Evolutionary conservation across 2,113 vertebrate genomes (phyloP), one percentile per base, ranked within the genome.

Genomic region (Tetrao urogallus): DNA sequence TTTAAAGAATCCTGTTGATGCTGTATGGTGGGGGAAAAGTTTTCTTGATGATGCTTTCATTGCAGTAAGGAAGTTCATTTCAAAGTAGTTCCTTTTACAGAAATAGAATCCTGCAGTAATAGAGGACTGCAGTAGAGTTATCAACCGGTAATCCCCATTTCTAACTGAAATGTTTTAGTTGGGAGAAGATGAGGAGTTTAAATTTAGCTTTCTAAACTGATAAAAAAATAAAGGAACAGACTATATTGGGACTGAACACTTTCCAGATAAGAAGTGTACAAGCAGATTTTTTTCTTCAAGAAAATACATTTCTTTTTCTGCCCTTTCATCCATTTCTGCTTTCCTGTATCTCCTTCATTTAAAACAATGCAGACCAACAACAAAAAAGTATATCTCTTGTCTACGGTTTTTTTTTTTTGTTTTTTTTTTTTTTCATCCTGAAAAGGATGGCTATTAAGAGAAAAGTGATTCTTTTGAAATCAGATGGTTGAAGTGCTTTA

Each of bases 161-260:
- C 47, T 72, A 69, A 80, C 3, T n/a, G 82, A 48, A 63, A 30
- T 76, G 60, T 7, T 95, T 91, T 76, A 81, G 40, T 76, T 75
- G 58, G 82, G 72, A 95, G 88, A 83, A 96, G 43, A 21, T 43
- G n/a, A 70, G 64, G 82, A 97, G 95, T 66, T 94, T 76, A 96
- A 93, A 75, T 82, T 76, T 92, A 63, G 73, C 30, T 88, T 96
- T 92, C 61, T 93, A 85, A 84, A 84, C 81, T 95, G 61, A 58
- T 32, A 50, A 76, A 76, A 75, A 92, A 88, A 54, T 52, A 96
- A 94, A 81, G 36, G 69, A 93, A 58, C 30, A 75, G 42, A 14
- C 40, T 47, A 90, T 63, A 54, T 27, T 94, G 76, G 66, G 34
- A 70, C 56, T 40, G 63, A 93, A 94, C 42, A 24, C 1, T 87